Conservation (phyloP, 2,797 vertebrate species). For the Cossypha polioptera region DNA sequence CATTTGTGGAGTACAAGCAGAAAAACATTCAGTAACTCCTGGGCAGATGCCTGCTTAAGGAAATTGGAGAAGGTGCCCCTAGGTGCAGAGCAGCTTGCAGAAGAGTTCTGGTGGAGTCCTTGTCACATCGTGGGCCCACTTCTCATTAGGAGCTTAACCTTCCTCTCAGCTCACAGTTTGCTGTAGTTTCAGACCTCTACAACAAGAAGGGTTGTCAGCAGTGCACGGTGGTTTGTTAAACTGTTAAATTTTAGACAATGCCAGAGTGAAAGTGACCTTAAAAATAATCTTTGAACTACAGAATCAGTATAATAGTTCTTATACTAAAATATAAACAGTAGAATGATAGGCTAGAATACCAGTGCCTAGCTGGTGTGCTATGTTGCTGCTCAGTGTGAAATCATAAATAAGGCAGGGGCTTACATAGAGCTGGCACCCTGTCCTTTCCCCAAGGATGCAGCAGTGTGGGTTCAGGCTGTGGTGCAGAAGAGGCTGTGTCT, state of each 20-base stretch:
- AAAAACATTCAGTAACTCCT: not conserved
- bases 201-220: not conserved
- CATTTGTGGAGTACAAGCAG: not conserved
- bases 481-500: not conserved
- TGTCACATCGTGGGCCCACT: not conserved
- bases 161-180: not conserved
- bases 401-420: not conserved
- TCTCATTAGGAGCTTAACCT: not conserved
- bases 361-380: not conserved
- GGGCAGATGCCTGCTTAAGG: not conserved
- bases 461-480: not conserved
- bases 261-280: not conserved
- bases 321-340: not conserved
- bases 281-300: not conserved
- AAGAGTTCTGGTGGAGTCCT: not conserved
- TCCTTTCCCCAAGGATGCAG: not conserved
- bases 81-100: not conserved
- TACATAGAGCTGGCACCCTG: not conserved
- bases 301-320: not conserved
- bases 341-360: not conserved
- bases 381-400: not conserved
- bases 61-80: not conserved
- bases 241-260: not conserved
- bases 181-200: not conserved
- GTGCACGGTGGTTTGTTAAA: not conserved